Percentiles rank a stretch among this genome's conserved stretches.
phyloP scores from a whole-genome alignment of 1,140 invertebrate genomes.

The Grapholita molesta region DNA sequence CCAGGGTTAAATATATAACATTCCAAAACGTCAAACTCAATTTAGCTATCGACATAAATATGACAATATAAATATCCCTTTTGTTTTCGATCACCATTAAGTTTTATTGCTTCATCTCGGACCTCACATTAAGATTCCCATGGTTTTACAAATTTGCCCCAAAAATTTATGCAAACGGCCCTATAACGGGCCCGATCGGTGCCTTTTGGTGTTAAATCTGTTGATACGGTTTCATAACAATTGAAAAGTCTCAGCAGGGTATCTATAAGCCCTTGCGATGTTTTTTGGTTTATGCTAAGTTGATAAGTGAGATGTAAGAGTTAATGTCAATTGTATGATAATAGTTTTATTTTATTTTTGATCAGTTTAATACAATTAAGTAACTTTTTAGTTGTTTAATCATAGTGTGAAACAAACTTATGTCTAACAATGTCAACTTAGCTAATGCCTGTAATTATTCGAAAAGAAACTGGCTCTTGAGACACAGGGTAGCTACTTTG shows the following conservation, averaged over 20 bases:
- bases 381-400: too few species aligned
- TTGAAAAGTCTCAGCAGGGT: constrained; percentile 30
- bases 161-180: constrained; percentile 50
- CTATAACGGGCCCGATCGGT: constrained; percentile 26
- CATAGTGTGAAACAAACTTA: too few species aligned
- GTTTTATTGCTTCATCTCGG: constrained; percentile 16
- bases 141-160: constrained; percentile 31
- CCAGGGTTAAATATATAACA: neutral
- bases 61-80: neutral
- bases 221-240: constrained; percentile 23
- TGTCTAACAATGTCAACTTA: too few species aligned
- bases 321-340: neutral
- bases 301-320: constrained; percentile 6
- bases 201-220: constrained; percentile 33
- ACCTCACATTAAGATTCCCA: constrained; percentile 41
- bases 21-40: neutral
- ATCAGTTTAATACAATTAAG: too few species aligned
- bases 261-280: constrained; percentile 11
- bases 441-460: too few species aligned
- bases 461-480: too few species aligned
- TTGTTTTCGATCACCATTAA: constrained; percentile 3
- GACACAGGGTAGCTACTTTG: too few species aligned
- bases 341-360: too few species aligned
- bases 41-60: neutral
- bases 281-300: constrained; percentile 26